These are phyloP conservation scores for Eulemur coronatus DNA, from an alignment of 2,797 vertebrate genomes.

Conservation along the genomic window DNA sequence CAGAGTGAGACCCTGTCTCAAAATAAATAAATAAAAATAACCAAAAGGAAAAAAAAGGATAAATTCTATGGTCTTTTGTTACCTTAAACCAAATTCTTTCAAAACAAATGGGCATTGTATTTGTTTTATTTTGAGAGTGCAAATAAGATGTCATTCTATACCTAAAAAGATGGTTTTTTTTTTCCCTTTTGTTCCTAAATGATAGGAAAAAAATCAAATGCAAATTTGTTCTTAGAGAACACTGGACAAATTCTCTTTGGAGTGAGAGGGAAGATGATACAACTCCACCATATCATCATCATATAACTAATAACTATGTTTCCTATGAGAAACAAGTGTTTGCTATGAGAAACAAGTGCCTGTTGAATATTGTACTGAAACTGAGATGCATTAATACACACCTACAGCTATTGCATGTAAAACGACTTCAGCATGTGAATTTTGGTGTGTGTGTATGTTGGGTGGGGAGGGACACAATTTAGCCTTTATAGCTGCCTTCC, in stretches of 20 bases:
- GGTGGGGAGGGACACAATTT: too few relatives aligned
- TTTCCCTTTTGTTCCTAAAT: background rate
- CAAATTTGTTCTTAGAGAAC: background rate
- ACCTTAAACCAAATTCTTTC: background rate
- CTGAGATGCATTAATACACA: background rate
- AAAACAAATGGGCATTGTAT: background rate
- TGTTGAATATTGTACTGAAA: background rate
- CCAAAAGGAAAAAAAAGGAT: background rate
- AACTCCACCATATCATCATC: background rate
- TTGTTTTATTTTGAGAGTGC: background rate
- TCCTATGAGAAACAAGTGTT: background rate
- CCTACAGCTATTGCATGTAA: too few relatives aligned
- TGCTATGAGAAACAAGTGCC: background rate
- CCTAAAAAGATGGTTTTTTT: background rate
- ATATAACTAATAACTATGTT: background rate
- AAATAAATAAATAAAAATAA: too few relatives aligned
- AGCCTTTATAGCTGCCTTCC: too few relatives aligned
- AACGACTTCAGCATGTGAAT: too few relatives aligned
- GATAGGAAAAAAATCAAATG: background rate
- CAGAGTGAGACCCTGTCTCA: too few relatives aligned
- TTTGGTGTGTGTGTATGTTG: too few relatives aligned
- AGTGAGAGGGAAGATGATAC: background rate
- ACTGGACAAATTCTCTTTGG: background rate
- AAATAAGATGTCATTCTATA: background rate
- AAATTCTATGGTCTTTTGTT: background rate